phyloP scores from a whole-genome alignment of 2,113 vertebrate species.

The Hyperopisus bebe region DNA sequence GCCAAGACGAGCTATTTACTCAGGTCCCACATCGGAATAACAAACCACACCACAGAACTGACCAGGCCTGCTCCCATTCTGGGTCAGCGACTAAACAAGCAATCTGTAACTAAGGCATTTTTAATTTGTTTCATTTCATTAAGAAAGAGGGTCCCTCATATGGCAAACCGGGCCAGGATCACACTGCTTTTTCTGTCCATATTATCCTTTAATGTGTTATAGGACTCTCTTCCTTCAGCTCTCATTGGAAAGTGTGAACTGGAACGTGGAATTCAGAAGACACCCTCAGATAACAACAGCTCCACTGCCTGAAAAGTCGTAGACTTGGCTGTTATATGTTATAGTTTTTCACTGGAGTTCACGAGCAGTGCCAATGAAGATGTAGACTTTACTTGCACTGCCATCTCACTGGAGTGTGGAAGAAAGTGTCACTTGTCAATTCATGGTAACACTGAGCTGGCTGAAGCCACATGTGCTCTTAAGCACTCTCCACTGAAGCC shows the following conservation, averaged over 20 bases:
- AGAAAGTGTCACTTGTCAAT: background rate
- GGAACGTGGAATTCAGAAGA: constrained; percentile 6
- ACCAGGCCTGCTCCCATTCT: background rate
- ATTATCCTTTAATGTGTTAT: background rate
- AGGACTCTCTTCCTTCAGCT: background rate
- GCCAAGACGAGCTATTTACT: background rate
- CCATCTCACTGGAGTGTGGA: background rate
- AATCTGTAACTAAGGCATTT: background rate
- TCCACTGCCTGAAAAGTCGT: background rate
- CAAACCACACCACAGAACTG: background rate
- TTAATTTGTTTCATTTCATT: background rate
- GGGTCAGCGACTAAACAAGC: background rate
- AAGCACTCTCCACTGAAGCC: background rate
- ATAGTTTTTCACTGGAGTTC: background rate
- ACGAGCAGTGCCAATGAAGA: background rate
- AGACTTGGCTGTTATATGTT: background rate
- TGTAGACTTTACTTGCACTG: background rate
- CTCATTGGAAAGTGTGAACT: background rate
- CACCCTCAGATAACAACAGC: background rate
- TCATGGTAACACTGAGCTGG: background rate
- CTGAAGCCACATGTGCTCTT: background rate
- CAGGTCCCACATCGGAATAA: background rate
- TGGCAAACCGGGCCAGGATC: background rate
- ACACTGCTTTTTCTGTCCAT: background rate
- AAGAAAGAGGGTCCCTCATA: background rate